phyloP scores from a whole-genome alignment of 2,113 vertebrate genomes.

The Pteropus alecto region DNA sequence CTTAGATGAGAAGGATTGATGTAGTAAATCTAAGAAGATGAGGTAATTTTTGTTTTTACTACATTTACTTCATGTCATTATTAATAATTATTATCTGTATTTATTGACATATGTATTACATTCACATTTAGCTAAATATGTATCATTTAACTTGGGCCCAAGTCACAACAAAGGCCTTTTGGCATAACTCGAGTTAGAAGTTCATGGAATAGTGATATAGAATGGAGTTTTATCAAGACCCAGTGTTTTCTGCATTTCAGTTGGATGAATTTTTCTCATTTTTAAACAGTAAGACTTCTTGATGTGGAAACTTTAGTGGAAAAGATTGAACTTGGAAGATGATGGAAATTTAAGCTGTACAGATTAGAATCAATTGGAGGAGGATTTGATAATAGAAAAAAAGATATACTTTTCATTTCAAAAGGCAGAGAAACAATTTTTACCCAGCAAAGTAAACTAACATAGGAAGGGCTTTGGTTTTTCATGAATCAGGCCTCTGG shows the following conservation, averaged over 20 bases:
- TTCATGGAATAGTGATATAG: not conserved
- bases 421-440: not conserved
- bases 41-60: not conserved
- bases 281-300: not conserved
- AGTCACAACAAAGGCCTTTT: not conserved
- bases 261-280: not conserved
- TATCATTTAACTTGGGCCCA: not conserved
- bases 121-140: not conserved
- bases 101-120: not conserved
- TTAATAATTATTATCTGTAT: not conserved
- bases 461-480: slow-evolving; percentile 62
- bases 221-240: not conserved
- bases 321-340: not conserved
- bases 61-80: not conserved
- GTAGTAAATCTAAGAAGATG: not conserved
- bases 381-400: not conserved
- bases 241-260: not conserved
- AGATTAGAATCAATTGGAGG: not conserved
- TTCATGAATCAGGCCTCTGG: slow-evolving; percentile 77
- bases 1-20: not conserved
- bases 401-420: not conserved
- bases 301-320: not conserved
- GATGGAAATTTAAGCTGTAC: not conserved
- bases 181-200: not conserved
- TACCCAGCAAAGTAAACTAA: not conserved